These are phyloP conservation scores for Apamea sordens DNA, from an alignment of 2,888 invertebrate genomes.

Conservation along the genomic window DNA sequence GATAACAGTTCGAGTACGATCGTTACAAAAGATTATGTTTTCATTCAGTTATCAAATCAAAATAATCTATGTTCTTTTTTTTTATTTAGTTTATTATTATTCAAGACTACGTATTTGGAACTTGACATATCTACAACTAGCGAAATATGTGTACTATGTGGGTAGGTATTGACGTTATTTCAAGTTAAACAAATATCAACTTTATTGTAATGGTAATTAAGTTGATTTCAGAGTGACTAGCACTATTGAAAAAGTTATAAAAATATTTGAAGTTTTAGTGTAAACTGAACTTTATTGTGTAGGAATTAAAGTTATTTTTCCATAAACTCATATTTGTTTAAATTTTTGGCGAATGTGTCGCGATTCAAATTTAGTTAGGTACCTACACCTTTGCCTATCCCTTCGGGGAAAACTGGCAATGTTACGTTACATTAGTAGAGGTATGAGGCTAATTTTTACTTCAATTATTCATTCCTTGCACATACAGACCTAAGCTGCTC, in stretches of 20 bases:
- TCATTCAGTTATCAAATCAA: constrained; percentile 11
- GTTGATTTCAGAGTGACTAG: too few species aligned
- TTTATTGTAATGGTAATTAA: too few species aligned
- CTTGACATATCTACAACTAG: too few species aligned
- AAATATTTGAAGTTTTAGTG: too few species aligned
- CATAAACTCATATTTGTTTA: too few species aligned
- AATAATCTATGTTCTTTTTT: constrained; percentile 26
- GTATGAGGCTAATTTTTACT: neutral
- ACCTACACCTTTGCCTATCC: neutral
- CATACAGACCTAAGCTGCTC: neutral
- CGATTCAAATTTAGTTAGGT: neutral
- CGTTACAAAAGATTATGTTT: constrained; percentile 12
- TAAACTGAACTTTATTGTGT: too few species aligned
- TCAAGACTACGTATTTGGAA: neutral
- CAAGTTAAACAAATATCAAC: too few species aligned
- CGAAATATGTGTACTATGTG: too few species aligned
- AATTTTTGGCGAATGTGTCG: too few species aligned
- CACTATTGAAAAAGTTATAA: too few species aligned
- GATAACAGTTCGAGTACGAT: constrained; percentile 35
- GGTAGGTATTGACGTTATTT: too few species aligned
- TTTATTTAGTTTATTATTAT: constrained; percentile 6
- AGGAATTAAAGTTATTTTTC: too few species aligned
- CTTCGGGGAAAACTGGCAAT: neutral
- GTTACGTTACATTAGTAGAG: neutral
- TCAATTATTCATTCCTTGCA: neutral